Conservation (phyloP, 2,797 vertebrate genomes). For the Gouania willdenowi region DNA sequence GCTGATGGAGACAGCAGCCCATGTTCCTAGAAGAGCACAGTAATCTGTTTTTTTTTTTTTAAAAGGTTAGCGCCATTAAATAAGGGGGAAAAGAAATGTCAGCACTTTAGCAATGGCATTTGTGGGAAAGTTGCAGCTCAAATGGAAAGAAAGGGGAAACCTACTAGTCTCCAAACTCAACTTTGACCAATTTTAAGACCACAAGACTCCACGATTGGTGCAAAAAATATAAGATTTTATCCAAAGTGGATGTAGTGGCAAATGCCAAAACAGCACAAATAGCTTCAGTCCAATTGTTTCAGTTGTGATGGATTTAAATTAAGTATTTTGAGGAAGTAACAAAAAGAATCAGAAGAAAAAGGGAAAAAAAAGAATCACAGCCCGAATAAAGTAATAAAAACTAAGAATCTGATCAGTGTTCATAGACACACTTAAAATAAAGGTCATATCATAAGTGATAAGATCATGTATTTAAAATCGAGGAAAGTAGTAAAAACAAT, state of each 20-base stretch:
- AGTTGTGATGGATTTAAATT: slow-evolving; percentile 1
- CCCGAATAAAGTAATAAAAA: too few species aligned
- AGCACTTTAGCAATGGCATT: slow-evolving; percentile 19
- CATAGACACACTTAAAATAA: too few species aligned
- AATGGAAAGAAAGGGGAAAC: slow-evolving; percentile 7
- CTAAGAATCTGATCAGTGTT: too few species aligned
- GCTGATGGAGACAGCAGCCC: slow-evolving; percentile 25
- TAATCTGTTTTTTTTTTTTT: slow-evolving; percentile 36
- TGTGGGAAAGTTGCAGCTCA: slow-evolving; percentile 17
- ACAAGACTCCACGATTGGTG: not conserved
- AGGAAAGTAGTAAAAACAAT: too few species aligned
- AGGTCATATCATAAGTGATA: too few species aligned
- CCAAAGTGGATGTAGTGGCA: slow-evolving; percentile 1
- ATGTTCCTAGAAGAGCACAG: slow-evolving; percentile 43
- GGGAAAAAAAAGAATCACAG: too few species aligned
- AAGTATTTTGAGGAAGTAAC: too few species aligned
- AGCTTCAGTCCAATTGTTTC: not conserved
- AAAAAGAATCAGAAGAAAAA: too few species aligned
- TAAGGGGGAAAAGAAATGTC: slow-evolving; percentile 50
- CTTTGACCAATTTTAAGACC: slow-evolving; percentile 2
- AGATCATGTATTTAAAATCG: too few species aligned
- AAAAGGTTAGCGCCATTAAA: slow-evolving; percentile 66
- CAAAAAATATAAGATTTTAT: slow-evolving; percentile 4
- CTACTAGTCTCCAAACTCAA: not conserved
- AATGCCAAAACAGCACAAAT: not conserved